Conservation (phyloP, 2,113 vertebrate species). For the Hyla sarda region DNA sequence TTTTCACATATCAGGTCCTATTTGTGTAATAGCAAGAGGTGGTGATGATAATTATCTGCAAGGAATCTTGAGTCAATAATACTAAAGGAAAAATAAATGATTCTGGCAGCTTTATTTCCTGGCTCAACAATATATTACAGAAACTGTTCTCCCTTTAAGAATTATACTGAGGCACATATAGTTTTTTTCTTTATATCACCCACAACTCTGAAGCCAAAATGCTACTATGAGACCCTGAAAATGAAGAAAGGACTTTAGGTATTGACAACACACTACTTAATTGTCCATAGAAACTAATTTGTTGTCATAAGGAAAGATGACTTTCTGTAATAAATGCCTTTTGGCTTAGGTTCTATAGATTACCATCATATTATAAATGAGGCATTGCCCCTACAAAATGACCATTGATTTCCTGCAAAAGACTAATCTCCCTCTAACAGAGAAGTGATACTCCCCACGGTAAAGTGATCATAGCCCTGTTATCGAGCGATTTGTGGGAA, state of each 20-base stretch:
- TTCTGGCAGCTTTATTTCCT: conserved; percentile 4
- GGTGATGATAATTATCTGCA: not conserved
- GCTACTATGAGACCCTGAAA: not conserved
- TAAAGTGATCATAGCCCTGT: conserved; percentile 30
- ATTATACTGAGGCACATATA: not conserved
- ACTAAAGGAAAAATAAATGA: conserved; percentile 7
- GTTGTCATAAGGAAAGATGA: conserved; percentile 36
- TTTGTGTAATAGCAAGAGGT: not conserved
- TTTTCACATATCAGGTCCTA: not conserved
- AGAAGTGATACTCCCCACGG: conserved; percentile 1
- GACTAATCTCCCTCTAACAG: conserved; percentile 39
- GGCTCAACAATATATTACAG: not conserved
- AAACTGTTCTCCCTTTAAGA: not conserved
- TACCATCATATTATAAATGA: conserved; percentile 33
- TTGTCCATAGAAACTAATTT: conserved; percentile 40
- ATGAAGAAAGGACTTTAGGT: conserved; percentile 15
- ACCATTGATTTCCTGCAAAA: conserved; percentile 42
- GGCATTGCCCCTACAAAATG: conserved; percentile 36
- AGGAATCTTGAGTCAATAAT: not conserved
- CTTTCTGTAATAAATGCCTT: conserved; percentile 27
- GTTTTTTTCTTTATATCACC: not conserved
- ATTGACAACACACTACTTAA: conserved; percentile 29
- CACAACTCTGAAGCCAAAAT: not conserved
- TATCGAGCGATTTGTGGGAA: conserved; percentile 32
- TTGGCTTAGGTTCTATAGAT: conserved; percentile 35